Conservation (phyloP, 2,888 invertebrate species). For the Scaptodrosophila latifasciaeformis region DNA sequence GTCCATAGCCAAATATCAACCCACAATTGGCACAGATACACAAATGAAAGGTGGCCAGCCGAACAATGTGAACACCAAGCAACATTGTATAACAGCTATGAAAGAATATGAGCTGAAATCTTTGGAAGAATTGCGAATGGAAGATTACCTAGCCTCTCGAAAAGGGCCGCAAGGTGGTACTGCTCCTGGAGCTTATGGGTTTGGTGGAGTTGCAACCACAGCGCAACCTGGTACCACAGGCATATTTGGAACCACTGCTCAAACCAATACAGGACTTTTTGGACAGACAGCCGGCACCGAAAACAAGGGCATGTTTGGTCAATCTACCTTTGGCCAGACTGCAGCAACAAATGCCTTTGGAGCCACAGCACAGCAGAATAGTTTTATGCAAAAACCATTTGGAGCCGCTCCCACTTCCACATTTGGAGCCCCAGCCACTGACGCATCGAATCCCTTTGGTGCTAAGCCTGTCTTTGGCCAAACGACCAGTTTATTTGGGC, state of each 20-base stretch:
- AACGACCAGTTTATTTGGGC: conserved; percentile 77
- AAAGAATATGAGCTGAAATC: conserved; percentile 97
- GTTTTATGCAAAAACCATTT: conserved; percentile 82
- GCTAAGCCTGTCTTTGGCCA: conserved; percentile 76
- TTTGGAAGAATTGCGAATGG: conserved; percentile 93
- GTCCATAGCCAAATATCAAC: conserved; percentile 86
- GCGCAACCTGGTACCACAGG: conserved; percentile 72
- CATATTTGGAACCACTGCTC: conserved; percentile 76
- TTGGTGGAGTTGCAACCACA: conserved; percentile 76
- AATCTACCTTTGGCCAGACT: conserved; percentile 76
- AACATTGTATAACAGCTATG: conserved; percentile 99
- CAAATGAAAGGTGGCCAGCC: conserved; percentile 91
- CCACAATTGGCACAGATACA: conserved; percentile 91
- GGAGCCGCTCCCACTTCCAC: conserved; percentile 76
- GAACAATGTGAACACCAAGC: conserved; percentile 91
- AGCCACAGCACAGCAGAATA: conserved; percentile 77
- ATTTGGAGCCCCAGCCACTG: conserved; percentile 64
- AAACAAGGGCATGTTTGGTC: conserved; percentile 78
- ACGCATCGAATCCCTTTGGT: conserved; percentile 72
- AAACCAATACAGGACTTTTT: conserved; percentile 76
- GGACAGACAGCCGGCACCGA: conserved; percentile 76
- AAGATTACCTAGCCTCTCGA: conserved; percentile 93
- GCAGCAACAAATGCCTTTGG: conserved; percentile 75
- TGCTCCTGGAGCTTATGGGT: conserved; percentile 76
- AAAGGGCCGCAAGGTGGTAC: conserved; percentile 81